Conservation (phyloP, 2,113 vertebrate genomes). For the Phylloscopus trochiloides region DNA sequence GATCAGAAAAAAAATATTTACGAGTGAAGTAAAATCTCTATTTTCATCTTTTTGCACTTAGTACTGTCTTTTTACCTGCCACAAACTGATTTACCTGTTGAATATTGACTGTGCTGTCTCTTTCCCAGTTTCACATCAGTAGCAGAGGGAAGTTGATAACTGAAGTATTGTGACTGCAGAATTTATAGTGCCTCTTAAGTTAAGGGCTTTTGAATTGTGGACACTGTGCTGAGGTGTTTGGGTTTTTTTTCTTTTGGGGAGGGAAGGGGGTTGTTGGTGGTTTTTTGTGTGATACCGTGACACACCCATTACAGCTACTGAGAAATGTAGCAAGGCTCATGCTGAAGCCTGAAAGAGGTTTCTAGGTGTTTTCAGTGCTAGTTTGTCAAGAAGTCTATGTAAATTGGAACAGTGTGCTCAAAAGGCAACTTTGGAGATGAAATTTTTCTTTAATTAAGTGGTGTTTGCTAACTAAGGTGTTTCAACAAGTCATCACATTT, state of each 20-base stretch:
- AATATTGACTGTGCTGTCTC: background rate
- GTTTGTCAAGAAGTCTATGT: background rate
- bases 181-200: background rate
- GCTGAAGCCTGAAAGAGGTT: background rate
- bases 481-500: background rate
- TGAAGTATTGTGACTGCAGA: background rate
- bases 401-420: background rate
- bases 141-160: background rate
- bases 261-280: background rate
- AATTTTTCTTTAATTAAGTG: background rate
- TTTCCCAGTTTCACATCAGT: background rate
- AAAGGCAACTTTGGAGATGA: background rate
- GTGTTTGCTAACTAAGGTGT: background rate
- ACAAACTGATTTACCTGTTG: background rate
- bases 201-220: background rate
- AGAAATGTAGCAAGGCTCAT: background rate
- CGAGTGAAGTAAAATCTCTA: background rate
- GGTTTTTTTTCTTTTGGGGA: background rate
- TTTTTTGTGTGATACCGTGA: background rate
- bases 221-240: background rate
- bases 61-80: background rate
- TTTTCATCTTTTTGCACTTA: background rate
- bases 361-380: background rate
- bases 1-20: background rate
- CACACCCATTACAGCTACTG: background rate